Evolutionary conservation across 2,797 vertebrate species (phyloP), one percentile per base, ranked within the genome.

Genomic region (Buceros bicornis): DNA sequence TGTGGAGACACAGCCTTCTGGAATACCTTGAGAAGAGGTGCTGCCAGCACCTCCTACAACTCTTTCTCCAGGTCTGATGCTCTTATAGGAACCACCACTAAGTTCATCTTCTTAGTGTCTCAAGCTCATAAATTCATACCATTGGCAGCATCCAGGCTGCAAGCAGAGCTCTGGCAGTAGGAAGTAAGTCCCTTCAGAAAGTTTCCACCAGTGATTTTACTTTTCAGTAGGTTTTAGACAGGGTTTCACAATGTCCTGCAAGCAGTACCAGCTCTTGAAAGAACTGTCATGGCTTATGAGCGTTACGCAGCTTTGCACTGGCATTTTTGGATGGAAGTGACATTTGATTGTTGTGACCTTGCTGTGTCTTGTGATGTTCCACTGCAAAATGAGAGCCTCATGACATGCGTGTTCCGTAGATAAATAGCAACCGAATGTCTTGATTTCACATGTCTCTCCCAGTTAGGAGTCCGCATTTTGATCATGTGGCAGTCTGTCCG

Each of bases 301-400:
- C 5, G 0, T 74, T 88, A 35, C 0, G 0, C n/a, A 62, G 89
- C 54, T 83, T 92, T 78, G 45, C 28, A 35, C 53, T 95, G 87
- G 71, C 82, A 48, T 91, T 91, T 96, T 87, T 82, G 61, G 82
- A 62, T 80, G 65, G 78, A 89, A 92, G 60, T 94, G 95, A 85
- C 89, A 88, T 96, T 93, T 94, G 92, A 87, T 83, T 85, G 60
- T 65, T 83, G 53, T 94, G 92, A 95, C 95, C 92, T 95, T 93
- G 84, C 71, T 87, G 56, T 64, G 69, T 61, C 84, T 85, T 93
- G 61, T 89, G 92, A 91, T 94, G 91, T 85, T 88, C 65, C 69
- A 57, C 26, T 74, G 53, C 79, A 85, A 89, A 94, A 90, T 47
- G 64, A 87, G 66, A 92, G 50, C 65, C 50, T 83, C 29, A 28